phyloP scores from a whole-genome alignment of 2,888 invertebrate genomes.

The Syrista parreyssii region DNA sequence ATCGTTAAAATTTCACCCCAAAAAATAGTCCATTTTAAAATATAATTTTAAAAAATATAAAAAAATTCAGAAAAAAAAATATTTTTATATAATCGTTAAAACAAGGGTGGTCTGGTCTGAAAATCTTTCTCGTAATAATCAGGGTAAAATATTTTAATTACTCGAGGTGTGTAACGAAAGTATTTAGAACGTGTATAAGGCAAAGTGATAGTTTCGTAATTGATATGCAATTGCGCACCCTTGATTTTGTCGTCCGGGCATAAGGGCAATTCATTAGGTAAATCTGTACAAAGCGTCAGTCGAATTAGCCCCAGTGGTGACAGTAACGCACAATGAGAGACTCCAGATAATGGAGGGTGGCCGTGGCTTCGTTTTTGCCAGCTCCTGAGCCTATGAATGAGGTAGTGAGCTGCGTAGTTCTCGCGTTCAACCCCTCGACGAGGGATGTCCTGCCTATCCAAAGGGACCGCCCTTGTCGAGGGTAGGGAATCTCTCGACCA shows the following conservation, averaged over 20 bases:
- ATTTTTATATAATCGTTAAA: background rate
- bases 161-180: background rate
- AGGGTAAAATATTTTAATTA: background rate
- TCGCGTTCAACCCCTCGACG: constrained; percentile 23
- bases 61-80: background rate
- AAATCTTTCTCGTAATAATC: background rate
- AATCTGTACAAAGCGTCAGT: constrained; percentile 32
- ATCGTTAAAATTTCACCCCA: background rate
- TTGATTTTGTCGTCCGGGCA: constrained; percentile 2
- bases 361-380: background rate
- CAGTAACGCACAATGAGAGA: constrained; percentile 39
- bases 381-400: background rate
- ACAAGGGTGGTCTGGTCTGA: background rate
- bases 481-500: constrained; percentile 50
- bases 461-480: constrained; percentile 49
- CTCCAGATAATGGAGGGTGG: constrained; percentile 26
- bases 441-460: constrained; percentile 28
- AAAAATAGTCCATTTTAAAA: too few species aligned
- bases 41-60: too few species aligned
- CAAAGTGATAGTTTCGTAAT: background rate
- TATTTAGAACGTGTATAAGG: background rate
- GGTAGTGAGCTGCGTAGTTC: background rate
- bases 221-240: background rate
- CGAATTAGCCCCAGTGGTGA: constrained; percentile 44
- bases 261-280: constrained; percentile 34